Percentiles rank a stretch among this genome's conserved stretches.
Conservation (phyloP, 2,888 invertebrate species). For the Crocallis elinguaria region DNA sequence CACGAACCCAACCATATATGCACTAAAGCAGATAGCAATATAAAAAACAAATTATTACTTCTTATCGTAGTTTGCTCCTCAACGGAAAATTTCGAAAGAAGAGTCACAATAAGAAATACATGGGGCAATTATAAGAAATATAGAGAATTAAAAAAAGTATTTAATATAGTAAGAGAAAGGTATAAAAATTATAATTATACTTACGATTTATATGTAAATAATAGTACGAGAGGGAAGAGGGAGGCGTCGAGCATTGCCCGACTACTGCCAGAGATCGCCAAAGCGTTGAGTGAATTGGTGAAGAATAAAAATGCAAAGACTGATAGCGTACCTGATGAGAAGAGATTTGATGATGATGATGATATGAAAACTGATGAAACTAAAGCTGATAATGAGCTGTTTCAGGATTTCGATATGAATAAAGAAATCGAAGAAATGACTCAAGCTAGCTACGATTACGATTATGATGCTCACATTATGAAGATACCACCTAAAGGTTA, state of each 20-base stretch:
- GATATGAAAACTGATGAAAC: background rate
- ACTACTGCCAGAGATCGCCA: slow-evolving; percentile 68
- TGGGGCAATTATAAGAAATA: slow-evolving; percentile 86
- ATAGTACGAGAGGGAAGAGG: slow-evolving; percentile 52
- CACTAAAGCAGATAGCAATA: slow-evolving; percentile 40
- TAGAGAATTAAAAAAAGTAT: slow-evolving; percentile 54
- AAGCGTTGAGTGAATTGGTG: slow-evolving; percentile 60
- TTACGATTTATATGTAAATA: slow-evolving; percentile 59
- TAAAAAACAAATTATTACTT: slow-evolving; percentile 80
- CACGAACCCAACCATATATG: slow-evolving; percentile 86
- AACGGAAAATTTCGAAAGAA: slow-evolving; percentile 87
- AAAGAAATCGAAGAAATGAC: slow-evolving; percentile 64
- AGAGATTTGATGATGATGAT: slow-evolving; percentile 53
- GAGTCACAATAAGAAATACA: slow-evolving; percentile 88
- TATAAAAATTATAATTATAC: slow-evolving; percentile 71
- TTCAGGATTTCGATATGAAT: slow-evolving; percentile 76
- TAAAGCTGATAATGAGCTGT: slow-evolving; percentile 45
- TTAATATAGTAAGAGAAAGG: slow-evolving; percentile 53
- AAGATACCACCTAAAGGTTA: slow-evolving; percentile 74
- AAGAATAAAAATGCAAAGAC: slow-evolving; percentile 52
- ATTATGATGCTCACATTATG: slow-evolving; percentile 74
- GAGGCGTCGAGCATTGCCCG: slow-evolving; percentile 56
- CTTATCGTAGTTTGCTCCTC: slow-evolving; percentile 91
- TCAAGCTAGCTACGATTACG: slow-evolving; percentile 58
- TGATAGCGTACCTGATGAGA: slow-evolving; percentile 57